Conservation (phyloP, 2,113 vertebrate genomes). For the Rhodinocichla rosea region DNA sequence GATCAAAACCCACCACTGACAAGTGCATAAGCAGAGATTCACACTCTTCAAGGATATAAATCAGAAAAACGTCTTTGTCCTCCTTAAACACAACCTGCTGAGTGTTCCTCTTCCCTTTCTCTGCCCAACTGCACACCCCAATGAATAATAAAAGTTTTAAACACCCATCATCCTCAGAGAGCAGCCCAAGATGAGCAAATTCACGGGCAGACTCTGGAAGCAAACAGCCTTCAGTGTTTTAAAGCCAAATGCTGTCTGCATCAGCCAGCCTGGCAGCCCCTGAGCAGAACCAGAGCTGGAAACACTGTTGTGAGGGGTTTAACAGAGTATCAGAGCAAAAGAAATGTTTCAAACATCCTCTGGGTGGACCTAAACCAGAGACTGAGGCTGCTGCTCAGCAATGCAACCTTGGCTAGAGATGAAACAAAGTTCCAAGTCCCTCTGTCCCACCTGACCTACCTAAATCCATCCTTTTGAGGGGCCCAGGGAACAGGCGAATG, state of each 20-base stretch:
- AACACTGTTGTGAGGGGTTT: neutral
- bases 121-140: neutral
- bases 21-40: neutral
- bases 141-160: neutral
- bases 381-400: neutral
- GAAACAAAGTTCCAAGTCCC: neutral
- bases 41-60: neutral
- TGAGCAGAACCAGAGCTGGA: neutral
- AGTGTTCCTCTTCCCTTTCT: neutral
- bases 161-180: neutral
- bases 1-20: neutral
- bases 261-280: neutral
- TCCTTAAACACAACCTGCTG: neutral
- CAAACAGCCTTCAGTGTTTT: neutral
- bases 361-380: neutral
- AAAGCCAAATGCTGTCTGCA: fast-evolving
- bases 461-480: slow-evolving; percentile 74
- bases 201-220: neutral
- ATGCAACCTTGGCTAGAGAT: neutral
- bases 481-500: slow-evolving; percentile 73
- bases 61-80: neutral
- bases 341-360: neutral
- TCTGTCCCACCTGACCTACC: slow-evolving; percentile 58
- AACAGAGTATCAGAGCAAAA: neutral
- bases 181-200: neutral